A percentile compares a stretch with the other conserved stretches of the same genome.
Conservation (phyloP, 2,113 vertebrate species). For the Myotis lucifugus region DNA sequence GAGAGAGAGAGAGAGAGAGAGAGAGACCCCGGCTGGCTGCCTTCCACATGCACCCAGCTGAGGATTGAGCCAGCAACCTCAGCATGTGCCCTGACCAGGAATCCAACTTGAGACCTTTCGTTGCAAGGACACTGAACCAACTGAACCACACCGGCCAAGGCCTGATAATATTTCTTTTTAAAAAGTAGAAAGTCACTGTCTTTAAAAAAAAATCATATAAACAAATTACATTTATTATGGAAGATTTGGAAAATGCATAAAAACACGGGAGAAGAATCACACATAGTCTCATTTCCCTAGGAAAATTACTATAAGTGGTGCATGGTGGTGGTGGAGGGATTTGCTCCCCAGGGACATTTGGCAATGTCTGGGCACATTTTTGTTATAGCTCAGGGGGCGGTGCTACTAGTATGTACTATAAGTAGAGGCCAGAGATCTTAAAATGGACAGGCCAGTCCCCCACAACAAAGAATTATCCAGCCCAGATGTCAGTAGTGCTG, state of each 20-base stretch:
- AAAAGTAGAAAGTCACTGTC: neutral
- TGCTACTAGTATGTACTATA: neutral
- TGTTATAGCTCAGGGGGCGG: neutral
- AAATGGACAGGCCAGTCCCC: neutral
- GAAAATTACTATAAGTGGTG: neutral
- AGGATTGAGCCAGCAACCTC: too few relatives aligned
- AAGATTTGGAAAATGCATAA: conserved; percentile 11
- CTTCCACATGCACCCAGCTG: too few relatives aligned
- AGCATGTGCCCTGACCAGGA: too few relatives aligned
- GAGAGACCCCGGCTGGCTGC: too few relatives aligned
- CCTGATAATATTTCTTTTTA: conserved; percentile 26
- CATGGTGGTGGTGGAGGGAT: too few relatives aligned
- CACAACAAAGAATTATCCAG: neutral
- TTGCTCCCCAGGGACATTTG: neutral
- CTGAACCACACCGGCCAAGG: too few relatives aligned
- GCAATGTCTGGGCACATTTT: neutral
- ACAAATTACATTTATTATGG: neutral
- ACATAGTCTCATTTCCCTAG: neutral
- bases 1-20: too few relatives aligned
- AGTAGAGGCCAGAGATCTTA: neutral
- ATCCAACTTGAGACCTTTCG: too few relatives aligned
- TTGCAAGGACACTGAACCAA: too few relatives aligned
- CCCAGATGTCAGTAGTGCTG: neutral
- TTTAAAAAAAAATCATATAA: neutral
- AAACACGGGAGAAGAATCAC: neutral